Evolutionary conservation across 2,888 invertebrate species (phyloP).

Genomic region (Ganaspis brasiliensis): DNA sequence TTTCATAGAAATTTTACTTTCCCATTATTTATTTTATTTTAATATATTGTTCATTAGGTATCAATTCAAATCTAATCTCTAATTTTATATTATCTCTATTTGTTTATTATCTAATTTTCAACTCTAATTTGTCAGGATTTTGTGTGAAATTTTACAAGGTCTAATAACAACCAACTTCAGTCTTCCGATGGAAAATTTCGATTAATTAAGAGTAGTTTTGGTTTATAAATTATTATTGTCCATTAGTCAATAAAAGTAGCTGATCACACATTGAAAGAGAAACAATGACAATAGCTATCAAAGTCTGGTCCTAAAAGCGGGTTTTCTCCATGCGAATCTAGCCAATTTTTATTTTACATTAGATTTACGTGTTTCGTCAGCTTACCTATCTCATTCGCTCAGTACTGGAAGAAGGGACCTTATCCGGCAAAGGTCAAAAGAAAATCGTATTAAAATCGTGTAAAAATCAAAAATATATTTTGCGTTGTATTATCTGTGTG

Average conservation of each 20-base stretch:
- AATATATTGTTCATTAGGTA: too few relatives aligned
- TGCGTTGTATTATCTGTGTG: conserved; percentile 17
- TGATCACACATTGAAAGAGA: conserved; percentile 17
- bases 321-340: conserved; percentile 28
- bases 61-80: too few relatives aligned
- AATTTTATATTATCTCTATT: not conserved
- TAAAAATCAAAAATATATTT: conserved; percentile 50
- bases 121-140: not conserved
- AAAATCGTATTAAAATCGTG: conserved; percentile 70
- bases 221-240: not conserved
- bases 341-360: conserved; percentile 3
- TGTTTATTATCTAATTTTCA: not conserved
- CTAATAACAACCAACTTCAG: conserved; percentile 38
- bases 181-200: not conserved
- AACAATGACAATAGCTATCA: conserved; percentile 7
- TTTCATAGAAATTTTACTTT: too few relatives aligned
- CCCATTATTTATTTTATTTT: too few relatives aligned
- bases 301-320: conserved; percentile 21
- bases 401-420: conserved; percentile 91
- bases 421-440: conserved; percentile 76
- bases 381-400: conserved; percentile 87
- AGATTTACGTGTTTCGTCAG: conserved; percentile 62
- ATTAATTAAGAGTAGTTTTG: conserved; percentile 8
- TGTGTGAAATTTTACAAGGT: not conserved
- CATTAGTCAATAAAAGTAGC: conserved; percentile 15